Conservation (phyloP, 2,113 vertebrate genomes). For the Carettochelys insculpta region DNA sequence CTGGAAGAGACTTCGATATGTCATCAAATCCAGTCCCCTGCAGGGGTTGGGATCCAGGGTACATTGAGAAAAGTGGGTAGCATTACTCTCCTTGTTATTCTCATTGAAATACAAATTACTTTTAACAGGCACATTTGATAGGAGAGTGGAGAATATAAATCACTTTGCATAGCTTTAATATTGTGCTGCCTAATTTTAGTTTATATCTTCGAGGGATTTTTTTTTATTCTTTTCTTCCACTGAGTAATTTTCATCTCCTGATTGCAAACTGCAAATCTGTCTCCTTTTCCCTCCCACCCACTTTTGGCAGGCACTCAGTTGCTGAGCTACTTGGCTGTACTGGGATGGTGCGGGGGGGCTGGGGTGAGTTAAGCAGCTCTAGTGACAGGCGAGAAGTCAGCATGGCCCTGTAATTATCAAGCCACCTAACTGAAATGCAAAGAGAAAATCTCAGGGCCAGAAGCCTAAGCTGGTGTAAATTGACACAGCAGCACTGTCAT, state of each 20-base stretch:
- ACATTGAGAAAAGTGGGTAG: not conserved
- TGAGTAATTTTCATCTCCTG: constrained; percentile 40
- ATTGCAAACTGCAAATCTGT: not conserved
- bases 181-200: constrained; percentile 21
- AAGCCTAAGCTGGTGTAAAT: not conserved
- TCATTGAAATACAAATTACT: constrained; percentile 74
- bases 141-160: constrained; percentile 50
- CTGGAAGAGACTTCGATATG: too few relatives aligned
- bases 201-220: not conserved
- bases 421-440: not conserved
- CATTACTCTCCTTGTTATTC: constrained; percentile 56
- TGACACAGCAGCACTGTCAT: accelerated
- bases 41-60: too few relatives aligned
- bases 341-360: not conserved
- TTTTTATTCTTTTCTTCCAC: accelerated
- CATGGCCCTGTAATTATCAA: not conserved
- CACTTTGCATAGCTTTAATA: constrained; percentile 50
- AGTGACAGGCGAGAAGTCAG: not conserved
- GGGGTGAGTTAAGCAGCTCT: constrained; percentile 10
- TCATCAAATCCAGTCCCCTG: too few relatives aligned
- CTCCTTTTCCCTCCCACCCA: not conserved
- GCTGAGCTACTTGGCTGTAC: not conserved
- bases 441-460: constrained; percentile 3
- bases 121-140: constrained; percentile 42
- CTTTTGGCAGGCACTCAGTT: not conserved